Evolutionary conservation across 2,113 vertebrate species (phyloP), one percentile per base, ranked within the genome.

Genomic region (Pipra filicauda): DNA sequence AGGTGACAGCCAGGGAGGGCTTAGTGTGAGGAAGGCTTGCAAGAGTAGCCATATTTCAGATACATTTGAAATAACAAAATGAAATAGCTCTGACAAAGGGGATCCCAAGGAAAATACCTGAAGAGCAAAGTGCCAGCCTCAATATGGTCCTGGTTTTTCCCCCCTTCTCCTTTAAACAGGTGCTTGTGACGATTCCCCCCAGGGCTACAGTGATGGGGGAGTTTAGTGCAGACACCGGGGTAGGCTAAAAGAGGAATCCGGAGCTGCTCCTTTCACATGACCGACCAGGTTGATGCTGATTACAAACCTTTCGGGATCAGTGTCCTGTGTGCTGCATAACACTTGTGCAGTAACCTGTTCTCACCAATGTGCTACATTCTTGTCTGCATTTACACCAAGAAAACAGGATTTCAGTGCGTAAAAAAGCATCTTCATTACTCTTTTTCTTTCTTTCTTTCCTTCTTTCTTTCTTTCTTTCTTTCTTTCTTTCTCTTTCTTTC

Each of bases 31-130:
- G 44, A 70, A 66, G 11, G 5, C 11, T 57, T 44, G 31, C 22
- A 85, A 44, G 24, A 57, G 9, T 5, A 43, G 7, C 8, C 5
- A 1, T 76, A 23, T 43, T 30, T 65, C 4, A 5, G 16, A 31
- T 11, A 23, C 6, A 54, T 41, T 19, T 43, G 14, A 78, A 88
- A 72, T 44, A 61, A 67, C 21, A 70, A 57, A 52, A 73, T 17
- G 0, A 41, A 71, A 64, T 37, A 9, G 3, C 15, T 92, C n/a
- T 1, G 0, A 26, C 5, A 33, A 24, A 57, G 4, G 9, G 16
- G 24, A 81, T 58, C 24, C 6, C 8, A 21, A 37, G 9, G 16
- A 80, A 86, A 70, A 57, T 22, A 71, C 24, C 8, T 12, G 27
- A 22, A 70, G 31, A 31, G 19, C 9, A 0, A 44, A 62, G 5